These are phyloP conservation scores for Mesocentrotus franciscanus DNA, from an alignment of 53 echinoderm and acorn worm species.

Conservation along the genomic window DNA sequence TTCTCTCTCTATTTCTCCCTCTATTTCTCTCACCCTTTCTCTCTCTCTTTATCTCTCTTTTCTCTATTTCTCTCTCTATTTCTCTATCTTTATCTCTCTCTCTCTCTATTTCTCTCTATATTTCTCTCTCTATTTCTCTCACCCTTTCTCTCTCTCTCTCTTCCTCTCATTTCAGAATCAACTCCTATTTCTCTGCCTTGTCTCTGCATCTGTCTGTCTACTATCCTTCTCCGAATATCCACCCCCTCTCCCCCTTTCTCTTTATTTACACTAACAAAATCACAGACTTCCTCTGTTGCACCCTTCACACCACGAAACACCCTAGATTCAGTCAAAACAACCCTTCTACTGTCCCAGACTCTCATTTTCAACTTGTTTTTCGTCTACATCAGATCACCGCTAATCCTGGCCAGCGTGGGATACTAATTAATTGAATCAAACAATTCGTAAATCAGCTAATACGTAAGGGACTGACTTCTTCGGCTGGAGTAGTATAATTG, in stretches of 20 bases:
- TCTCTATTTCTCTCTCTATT: not conserved
- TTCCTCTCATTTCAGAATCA: too few relatives aligned
- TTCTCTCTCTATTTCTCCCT: not conserved
- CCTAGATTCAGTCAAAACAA: conserved; percentile 29
- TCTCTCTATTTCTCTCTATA: too few relatives aligned
- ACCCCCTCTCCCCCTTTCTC: not conserved
- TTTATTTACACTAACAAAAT: not conserved
- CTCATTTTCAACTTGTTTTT: conserved; percentile 15
- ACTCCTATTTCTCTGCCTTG: too few relatives aligned
- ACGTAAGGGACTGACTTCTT: not conserved
- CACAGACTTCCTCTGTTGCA: conserved; percentile 16
- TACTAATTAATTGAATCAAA: conserved; percentile 50
- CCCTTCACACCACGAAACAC: not conserved
- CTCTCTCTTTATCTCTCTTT: not conserved
- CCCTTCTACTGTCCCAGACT: not conserved
- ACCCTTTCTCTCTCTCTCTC: not conserved
- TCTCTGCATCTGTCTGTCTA: not conserved
- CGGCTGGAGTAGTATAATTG: not conserved
- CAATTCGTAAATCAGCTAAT: conserved; percentile 10
- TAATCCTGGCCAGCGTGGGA: not conserved
- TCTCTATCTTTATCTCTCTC: too few relatives aligned
- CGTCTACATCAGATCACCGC: conserved; percentile 38
- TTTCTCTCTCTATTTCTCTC: not conserved
- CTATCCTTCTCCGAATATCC: not conserved
- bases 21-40: not conserved